Conservation (phyloP, 1,140 invertebrate genomes). For the Heliothis virescens region DNA sequence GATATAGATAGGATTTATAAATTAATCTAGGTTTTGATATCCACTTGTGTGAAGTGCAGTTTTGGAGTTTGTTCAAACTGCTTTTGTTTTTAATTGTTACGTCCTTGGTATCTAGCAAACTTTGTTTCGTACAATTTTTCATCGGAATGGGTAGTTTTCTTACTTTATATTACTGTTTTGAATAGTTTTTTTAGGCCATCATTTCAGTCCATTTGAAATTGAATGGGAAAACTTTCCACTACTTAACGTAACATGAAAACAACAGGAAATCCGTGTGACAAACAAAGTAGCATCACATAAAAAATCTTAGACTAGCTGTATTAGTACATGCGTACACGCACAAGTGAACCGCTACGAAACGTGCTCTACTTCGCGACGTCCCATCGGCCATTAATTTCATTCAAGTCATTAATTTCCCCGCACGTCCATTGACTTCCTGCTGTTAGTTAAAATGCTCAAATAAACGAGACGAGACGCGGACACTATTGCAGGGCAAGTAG, state of each 20-base stretch:
- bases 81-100: conserved; percentile 10
- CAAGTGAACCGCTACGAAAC: background rate
- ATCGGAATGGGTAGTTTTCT: background rate
- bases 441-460: conserved; percentile 35
- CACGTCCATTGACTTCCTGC: conserved; percentile 40
- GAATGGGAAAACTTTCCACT: background rate
- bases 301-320: background rate
- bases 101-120: background rate
- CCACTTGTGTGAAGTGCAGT: conserved; percentile 25
- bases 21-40: conserved; percentile 37
- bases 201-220: background rate
- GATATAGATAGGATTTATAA: conserved; percentile 22
- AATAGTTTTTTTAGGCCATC: background rate
- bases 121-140: background rate
- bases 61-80: conserved; percentile 13
- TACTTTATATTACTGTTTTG: background rate
- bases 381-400: conserved; percentile 38
- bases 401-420: conserved; percentile 40
- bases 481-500: background rate
- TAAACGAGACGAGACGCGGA: conserved; percentile 1
- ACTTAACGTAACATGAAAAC: no score
- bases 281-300: background rate
- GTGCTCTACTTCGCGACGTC: conserved; percentile 4
- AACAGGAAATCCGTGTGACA: no score
- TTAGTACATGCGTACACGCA: background rate